Evolutionary conservation across 2,797 vertebrate genomes (phyloP), one percentile per base, ranked within the genome.

Genomic region (Acanthiza pusilla): DNA sequence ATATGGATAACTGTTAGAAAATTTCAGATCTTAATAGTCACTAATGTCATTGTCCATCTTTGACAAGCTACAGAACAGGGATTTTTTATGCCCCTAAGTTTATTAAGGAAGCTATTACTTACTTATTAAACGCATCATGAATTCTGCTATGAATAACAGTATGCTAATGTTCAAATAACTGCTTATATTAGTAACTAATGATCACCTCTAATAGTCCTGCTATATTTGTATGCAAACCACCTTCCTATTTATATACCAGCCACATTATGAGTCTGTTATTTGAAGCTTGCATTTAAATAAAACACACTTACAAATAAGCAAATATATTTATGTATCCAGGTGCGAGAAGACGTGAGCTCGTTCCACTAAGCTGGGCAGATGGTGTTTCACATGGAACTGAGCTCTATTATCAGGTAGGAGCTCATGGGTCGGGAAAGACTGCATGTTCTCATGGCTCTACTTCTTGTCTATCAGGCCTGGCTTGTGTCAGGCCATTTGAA

Each of bases 141-240:
- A 88, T 88, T 91, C 78, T 50, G 30, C 79, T 80, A 75, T 88
- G 82, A 91, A 89, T 94, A 91, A 89, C 42, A 88, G 54, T 88
- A 85, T 80, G 94, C 80, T 91, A 95, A 92, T 88, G 61, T 74
- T 94, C 75, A 92, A 80, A 78, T 91, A 93, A 80, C 68, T 88
- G 93, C 82, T 94, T 89, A 47, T 92, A 85, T 96, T 89, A 92
- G 72, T 73, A 91, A 93, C 78, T 96, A 96, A 93, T 95, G 81
- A 94, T 92, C 85, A 89, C 29, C 29, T 89, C 53, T 94, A 92
- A 94, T 87, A 88, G 34, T 47, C 50, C 26, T 71, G 73, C 87
- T 91, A 85, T 92, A 95, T 91, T 93, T 95, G 82, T 92, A 34
- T 93, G 85, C 83, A 95, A 92, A 83, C 87, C 68, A 77, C 82